Evolutionary conservation across 2,113 vertebrate species (phyloP).

Genomic region (Argyrosomus japonicus): DNA sequence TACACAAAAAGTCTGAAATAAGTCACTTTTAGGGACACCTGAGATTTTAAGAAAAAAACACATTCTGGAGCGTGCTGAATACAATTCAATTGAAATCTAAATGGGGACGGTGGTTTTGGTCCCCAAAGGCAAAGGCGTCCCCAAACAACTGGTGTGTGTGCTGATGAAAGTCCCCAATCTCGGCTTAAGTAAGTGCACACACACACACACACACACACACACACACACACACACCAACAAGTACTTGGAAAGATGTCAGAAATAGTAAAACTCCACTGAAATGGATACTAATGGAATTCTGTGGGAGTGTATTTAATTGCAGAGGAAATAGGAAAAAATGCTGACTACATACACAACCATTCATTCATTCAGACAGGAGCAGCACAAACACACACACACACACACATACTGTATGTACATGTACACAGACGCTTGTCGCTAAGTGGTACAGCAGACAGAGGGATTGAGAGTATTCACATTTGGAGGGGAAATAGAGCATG

Average conservation of each 20-base stretch:
- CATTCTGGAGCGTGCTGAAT: no score
- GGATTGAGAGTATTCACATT: conserved; percentile 71
- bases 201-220: conserved; percentile 9
- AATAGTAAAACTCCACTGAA: conserved; percentile 38
- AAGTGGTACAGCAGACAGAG: conserved; percentile 48
- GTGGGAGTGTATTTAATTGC: conserved; percentile 40
- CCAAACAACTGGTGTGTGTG: no score
- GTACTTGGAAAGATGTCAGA: conserved; percentile 31
- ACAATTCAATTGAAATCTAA: no score
- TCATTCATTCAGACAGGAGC: conserved; percentile 27
- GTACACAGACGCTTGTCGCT: conserved; percentile 38
- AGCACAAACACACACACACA: background rate
- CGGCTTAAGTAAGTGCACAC: no score
- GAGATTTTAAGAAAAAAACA: no score
- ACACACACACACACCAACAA: conserved; percentile 27
- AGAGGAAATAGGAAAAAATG: conserved; percentile 24
- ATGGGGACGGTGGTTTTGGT: no score
- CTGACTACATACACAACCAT: conserved; percentile 4
- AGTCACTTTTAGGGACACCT: no score
- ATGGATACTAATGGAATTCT: conserved; percentile 42
- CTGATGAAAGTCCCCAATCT: no score
- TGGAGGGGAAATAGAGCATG: conserved; percentile 72
- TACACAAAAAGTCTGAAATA: no score
- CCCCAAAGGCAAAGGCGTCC: no score
- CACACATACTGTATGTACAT: background rate